Evolutionary conservation across 53 echinoderm and acorn worm species (phyloP).

Genomic region (Patiria pectinifera): DNA sequence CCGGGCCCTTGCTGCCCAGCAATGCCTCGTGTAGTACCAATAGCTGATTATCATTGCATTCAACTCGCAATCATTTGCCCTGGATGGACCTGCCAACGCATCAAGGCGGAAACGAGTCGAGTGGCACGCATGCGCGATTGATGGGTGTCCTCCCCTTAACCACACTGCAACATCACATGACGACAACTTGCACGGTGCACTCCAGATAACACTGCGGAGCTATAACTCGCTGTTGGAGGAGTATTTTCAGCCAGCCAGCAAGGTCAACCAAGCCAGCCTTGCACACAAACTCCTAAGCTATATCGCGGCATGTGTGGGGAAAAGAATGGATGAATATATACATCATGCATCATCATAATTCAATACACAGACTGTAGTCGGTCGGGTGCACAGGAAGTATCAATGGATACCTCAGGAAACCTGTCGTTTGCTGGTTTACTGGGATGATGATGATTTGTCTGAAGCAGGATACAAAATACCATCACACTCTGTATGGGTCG

Average conservation of each 20-base stretch:
- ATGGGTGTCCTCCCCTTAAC: conserved; percentile 51
- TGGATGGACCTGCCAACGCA: conserved; percentile 48
- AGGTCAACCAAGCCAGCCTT: conserved; percentile 37
- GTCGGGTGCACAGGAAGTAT: conserved; percentile 57
- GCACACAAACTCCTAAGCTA: not conserved
- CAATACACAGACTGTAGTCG: conserved; percentile 41
- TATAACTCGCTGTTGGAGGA: conserved; percentile 31
- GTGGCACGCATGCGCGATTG: conserved; percentile 48
- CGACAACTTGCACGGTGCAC: conserved; percentile 40
- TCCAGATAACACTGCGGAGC: conserved; percentile 40
- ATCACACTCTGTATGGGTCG: not conserved
- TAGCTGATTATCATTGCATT: conserved; percentile 1
- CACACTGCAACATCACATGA: conserved; percentile 63
- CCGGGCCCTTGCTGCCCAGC: not conserved
- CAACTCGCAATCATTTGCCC: not conserved
- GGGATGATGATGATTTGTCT: conserved; percentile 9
- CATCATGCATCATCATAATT: conserved; percentile 65
- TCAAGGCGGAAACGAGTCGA: conserved; percentile 59
- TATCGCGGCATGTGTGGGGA: conserved; percentile 19
- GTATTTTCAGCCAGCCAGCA: conserved; percentile 25
- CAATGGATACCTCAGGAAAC: conserved; percentile 49
- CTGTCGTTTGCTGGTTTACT: not conserved
- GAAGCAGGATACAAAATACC: conserved; percentile 33
- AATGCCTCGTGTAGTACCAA: not conserved
- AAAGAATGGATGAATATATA: conserved; percentile 32